A percentile compares a stretch with the other conserved stretches of the same genome.
Conservation (phyloP, 1,140 invertebrate genomes). For the Drosophila burlai region DNA sequence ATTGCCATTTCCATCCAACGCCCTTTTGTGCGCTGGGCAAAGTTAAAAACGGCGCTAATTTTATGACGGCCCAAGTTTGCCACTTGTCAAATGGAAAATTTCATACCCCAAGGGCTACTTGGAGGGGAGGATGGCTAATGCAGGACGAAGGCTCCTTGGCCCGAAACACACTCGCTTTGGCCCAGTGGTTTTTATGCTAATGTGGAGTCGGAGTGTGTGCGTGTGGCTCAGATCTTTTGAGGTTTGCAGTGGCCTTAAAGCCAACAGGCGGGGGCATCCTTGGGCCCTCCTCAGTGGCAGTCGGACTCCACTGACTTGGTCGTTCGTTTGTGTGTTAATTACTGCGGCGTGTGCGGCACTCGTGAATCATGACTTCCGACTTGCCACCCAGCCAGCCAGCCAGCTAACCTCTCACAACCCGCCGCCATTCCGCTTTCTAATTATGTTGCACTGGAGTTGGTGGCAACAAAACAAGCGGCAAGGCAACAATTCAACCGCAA, state of each 20-base stretch:
- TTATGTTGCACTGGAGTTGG: conserved; percentile 67
- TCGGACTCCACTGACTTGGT: conserved; percentile 31
- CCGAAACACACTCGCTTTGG: conserved; percentile 21
- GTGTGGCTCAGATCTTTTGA: conserved; percentile 40
- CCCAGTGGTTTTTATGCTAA: conserved; percentile 70
- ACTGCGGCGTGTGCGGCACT: conserved; percentile 70
- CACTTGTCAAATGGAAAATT: conserved; percentile 67
- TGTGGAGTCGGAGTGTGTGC: conserved; percentile 24
- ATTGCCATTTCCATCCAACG: conserved; percentile 4
- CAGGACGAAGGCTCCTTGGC: conserved; percentile 5
- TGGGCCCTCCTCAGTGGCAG: conserved; percentile 40
- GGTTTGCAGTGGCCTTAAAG: conserved; percentile 55
- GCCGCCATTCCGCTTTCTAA: conserved; percentile 65
- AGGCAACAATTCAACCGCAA: conserved; percentile 73
- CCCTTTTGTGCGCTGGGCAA: conserved; percentile 56
- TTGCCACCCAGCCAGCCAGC: conserved; percentile 32
- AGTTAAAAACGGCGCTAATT: conserved; percentile 74
- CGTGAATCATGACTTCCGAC: conserved; percentile 79
- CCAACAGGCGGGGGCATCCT: conserved; percentile 51
- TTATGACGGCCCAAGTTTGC: conserved; percentile 72
- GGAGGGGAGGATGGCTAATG: background rate
- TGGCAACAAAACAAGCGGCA: conserved; percentile 54
- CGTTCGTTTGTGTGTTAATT: conserved; percentile 71
- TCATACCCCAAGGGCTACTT: conserved; percentile 48
- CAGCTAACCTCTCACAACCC: conserved; percentile 2